Conservation (phyloP, 2,797 vertebrate species). For the Petrocephalus schoutedeni region DNA sequence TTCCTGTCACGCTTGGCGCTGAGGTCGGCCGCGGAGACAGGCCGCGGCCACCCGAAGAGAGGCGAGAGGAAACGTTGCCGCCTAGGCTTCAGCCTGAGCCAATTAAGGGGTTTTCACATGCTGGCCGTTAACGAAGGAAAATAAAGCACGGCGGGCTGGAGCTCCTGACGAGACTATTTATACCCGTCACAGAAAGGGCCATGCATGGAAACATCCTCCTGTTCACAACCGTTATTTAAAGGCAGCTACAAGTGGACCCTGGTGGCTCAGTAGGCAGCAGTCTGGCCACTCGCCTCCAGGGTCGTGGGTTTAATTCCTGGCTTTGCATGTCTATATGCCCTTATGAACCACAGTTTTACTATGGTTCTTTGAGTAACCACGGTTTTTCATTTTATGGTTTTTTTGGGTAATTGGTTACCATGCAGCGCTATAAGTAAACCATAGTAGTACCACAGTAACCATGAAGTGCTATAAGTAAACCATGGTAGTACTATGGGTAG, state of each 20-base stretch:
- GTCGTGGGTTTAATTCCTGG: neutral
- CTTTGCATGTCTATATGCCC: no score
- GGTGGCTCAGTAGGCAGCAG: neutral
- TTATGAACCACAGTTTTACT: no score
- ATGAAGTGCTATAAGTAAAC: no score
- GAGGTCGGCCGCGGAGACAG: neutral
- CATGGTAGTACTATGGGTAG: no score
- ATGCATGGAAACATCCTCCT: constrained; percentile 57
- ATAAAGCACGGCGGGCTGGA: neutral
- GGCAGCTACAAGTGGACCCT: constrained; percentile 15
- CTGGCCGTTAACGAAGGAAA: neutral
- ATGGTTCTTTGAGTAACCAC: no score
- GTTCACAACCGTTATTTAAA: constrained; percentile 57
- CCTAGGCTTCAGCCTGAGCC: neutral
- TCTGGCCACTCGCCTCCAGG: neutral
- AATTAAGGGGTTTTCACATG: neutral
- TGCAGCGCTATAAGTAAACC: no score
- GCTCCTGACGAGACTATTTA: constrained; percentile 49
- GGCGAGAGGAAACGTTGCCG: neutral
- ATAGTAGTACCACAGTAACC: no score
- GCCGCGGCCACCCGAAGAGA: neutral
- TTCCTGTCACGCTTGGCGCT: neutral
- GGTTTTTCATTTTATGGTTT: no score
- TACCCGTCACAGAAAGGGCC: constrained; percentile 48
- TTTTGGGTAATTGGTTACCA: no score